Percentiles rank a stretch among this genome's conserved stretches.
Evolutionary conservation across 2,888 invertebrate genomes (phyloP).

Genomic region (Galerucella pusilla): DNA sequence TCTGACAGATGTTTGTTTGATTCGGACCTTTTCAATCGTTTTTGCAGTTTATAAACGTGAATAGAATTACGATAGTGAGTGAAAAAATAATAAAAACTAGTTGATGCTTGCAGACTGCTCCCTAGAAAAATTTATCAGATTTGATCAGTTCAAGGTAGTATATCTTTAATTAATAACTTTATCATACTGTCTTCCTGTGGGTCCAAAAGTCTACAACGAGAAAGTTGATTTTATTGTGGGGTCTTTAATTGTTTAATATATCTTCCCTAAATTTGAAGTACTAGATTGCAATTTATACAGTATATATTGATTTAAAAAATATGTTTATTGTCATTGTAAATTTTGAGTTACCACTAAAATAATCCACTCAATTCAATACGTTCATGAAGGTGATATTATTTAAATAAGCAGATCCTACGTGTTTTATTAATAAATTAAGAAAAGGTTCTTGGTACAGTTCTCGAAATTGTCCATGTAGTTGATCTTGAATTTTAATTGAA

Average conservation of each 20-base stretch:
- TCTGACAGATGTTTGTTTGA: conserved; percentile 44
- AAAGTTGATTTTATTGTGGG: conserved; percentile 9
- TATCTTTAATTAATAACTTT: conserved; percentile 19
- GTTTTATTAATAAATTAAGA: conserved; percentile 23
- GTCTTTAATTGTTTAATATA: conserved; percentile 20
- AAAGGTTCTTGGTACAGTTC: conserved; percentile 21
- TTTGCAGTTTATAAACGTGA: conserved; percentile 33
- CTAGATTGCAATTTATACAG: neutral
- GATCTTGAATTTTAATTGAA: conserved; percentile 29
- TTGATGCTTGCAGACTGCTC: conserved; percentile 13
- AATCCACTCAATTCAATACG: neutral
- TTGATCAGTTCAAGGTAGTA: conserved; percentile 25
- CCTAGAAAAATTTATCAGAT: conserved; percentile 5
- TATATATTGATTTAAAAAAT: neutral
- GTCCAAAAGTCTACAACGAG: conserved; percentile 21
- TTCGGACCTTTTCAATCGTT: conserved; percentile 27
- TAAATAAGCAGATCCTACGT: conserved; percentile 14
- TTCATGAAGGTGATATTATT: conserved; percentile 17
- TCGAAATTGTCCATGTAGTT: conserved; percentile 22
- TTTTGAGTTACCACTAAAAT: neutral
- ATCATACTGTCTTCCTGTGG: conserved; percentile 32
- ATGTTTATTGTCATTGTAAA: conserved; percentile 4
- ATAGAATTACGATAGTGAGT: conserved; percentile 25
- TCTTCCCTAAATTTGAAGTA: conserved; percentile 4
- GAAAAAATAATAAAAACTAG: conserved; percentile 29